A percentile compares a stretch with the other conserved stretches of the same genome.
These are phyloP conservation scores for Atherinosoma microstoma DNA, from an alignment of 2,797 vertebrate species.

Conservation along the genomic window DNA sequence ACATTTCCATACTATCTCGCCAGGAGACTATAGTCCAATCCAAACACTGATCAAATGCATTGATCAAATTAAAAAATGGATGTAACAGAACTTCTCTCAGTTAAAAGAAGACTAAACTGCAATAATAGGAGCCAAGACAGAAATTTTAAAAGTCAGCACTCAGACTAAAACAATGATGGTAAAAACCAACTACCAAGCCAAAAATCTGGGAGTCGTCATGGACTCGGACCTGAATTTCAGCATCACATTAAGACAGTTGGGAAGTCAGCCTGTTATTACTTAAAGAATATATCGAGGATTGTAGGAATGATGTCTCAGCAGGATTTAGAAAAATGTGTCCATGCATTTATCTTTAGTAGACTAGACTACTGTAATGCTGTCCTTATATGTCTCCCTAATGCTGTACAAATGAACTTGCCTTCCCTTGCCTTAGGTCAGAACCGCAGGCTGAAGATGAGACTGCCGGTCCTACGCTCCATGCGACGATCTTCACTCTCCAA, in stretches of 20 bases:
- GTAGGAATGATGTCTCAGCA: too few species aligned
- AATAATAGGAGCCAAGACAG: background rate
- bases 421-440: conserved; percentile 81
- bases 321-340: too few species aligned
- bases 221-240: background rate
- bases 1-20: too few species aligned
- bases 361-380: too few species aligned
- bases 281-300: too few species aligned
- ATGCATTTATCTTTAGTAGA: too few species aligned
- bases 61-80: background rate
- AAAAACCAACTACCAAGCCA: background rate
- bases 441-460: conserved; percentile 86
- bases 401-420: background rate
- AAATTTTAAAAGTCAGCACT: background rate
- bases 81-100: background rate
- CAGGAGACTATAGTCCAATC: too few species aligned
- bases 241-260: background rate
- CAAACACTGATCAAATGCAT: background rate
- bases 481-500: conserved; percentile 85
- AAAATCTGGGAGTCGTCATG: background rate
- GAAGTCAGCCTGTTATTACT: too few species aligned
- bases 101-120: background rate
- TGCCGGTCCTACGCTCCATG: conserved; percentile 87
- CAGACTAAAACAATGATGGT: too few species aligned
- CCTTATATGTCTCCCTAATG: too few species aligned